These are phyloP conservation scores for Lineus longissimus DNA, from an alignment of 1,140 invertebrate species.

Conservation along the genomic window DNA sequence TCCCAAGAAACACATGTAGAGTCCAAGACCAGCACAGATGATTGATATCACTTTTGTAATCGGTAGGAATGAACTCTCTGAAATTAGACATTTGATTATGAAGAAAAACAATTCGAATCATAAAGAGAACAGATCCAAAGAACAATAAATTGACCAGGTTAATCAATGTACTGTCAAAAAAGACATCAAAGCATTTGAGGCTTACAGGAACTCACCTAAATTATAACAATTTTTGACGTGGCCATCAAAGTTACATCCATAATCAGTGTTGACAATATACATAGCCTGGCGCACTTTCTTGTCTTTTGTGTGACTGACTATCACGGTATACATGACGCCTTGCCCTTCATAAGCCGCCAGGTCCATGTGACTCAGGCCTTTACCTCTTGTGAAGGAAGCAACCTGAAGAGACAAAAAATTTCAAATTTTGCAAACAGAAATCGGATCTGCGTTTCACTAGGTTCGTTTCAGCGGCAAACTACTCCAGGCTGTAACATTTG, in stretches of 20 bases:
- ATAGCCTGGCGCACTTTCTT: constrained; percentile 48
- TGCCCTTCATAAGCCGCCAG: constrained; percentile 64
- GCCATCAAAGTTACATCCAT: constrained; percentile 59
- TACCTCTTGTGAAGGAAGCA: constrained; percentile 9
- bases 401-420: constrained; percentile 16
- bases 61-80: constrained; percentile 11
- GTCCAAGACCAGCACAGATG: constrained; percentile 59
- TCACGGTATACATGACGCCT: constrained; percentile 62
- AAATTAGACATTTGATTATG: background rate
- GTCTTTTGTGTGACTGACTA: constrained; percentile 55
- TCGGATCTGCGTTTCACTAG: too few species aligned
- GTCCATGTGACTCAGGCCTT: constrained; percentile 50
- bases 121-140: too few species aligned
- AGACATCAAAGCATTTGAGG: background rate
- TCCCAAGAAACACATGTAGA: constrained; percentile 61
- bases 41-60: constrained; percentile 56
- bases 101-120: too few species aligned
- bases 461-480: too few species aligned
- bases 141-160: too few species aligned
- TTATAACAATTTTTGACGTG: constrained; percentile 18
- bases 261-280: constrained; percentile 66
- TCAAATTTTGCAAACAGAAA: too few species aligned
- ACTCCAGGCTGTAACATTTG: too few species aligned
- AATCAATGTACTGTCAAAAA: background rate
- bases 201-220: constrained; percentile 15